Percentiles rank a stretch among this genome's conserved stretches.
phyloP scores from a whole-genome alignment of 2,113 vertebrate species.

The Oreotrochilus melanogaster region DNA sequence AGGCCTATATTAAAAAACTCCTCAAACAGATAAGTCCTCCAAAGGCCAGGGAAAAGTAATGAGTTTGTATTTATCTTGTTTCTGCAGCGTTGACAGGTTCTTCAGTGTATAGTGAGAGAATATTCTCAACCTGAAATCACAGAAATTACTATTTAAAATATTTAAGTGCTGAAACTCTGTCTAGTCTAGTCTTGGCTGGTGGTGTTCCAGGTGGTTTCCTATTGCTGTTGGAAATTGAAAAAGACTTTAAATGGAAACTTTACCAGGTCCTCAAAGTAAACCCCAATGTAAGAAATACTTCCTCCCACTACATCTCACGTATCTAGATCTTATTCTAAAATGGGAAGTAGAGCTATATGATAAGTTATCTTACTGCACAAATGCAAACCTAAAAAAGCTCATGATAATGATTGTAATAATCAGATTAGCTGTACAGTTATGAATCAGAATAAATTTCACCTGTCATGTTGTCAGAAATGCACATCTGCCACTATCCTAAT shows the following conservation, averaged over 20 bases:
- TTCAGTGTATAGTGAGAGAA: not conserved
- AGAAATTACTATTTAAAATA: not conserved
- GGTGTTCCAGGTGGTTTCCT: not conserved
- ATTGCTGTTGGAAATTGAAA: not conserved
- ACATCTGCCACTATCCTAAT: not conserved
- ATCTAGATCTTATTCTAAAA: not conserved
- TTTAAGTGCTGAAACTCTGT: not conserved
- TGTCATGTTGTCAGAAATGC: not conserved
- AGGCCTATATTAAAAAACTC: conserved; percentile 53
- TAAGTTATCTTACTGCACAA: not conserved
- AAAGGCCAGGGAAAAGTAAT: conserved; percentile 24
- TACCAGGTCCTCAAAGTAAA: accelerated
- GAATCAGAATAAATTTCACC: not conserved
- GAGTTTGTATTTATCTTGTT: conserved; percentile 41
- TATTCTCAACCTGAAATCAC: not conserved
- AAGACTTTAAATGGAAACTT: not conserved
- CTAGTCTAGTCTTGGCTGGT: no score
- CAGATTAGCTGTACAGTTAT: not conserved
- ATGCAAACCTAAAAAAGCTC: not conserved
- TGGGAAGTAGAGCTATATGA: not conserved
- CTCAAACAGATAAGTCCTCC: not conserved
- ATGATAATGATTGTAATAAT: not conserved
- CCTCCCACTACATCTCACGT: not conserved
- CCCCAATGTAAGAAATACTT: not conserved
- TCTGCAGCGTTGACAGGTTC: not conserved